Percentiles rank a stretch among this genome's conserved stretches.
Evolutionary conservation across 2,797 vertebrate species (phyloP).

Genomic region (Dallia pectoralis): DNA sequence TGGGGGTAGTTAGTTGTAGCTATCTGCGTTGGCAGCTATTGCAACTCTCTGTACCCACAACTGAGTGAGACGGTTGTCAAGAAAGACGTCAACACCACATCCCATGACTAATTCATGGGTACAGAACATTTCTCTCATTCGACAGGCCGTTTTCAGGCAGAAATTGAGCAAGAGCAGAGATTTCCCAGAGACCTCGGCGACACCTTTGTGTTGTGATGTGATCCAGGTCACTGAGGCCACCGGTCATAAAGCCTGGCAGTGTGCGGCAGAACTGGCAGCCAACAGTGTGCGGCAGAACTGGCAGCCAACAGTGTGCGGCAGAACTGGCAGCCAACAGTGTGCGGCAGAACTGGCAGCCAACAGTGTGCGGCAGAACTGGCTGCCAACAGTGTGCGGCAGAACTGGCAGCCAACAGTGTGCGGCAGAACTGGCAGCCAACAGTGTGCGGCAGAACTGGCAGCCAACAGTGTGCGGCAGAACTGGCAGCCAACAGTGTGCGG

Average conservation of each 20-base stretch:
- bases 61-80: slow-evolving; percentile 23
- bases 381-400: too few relatives aligned
- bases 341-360: too few relatives aligned
- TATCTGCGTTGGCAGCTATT: neutral
- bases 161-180: slow-evolving; percentile 35
- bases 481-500: too few relatives aligned
- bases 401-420: too few relatives aligned
- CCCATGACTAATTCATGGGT: slow-evolving; percentile 45
- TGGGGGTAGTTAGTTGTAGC: neutral
- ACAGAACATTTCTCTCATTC: slow-evolving; percentile 40
- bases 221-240: neutral
- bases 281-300: too few relatives aligned
- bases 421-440: too few relatives aligned
- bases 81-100: slow-evolving; percentile 11
- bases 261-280: neutral
- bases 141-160: slow-evolving; percentile 50
- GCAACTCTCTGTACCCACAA: too few relatives aligned
- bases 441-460: slow-evolving; percentile 21
- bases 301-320: too few relatives aligned
- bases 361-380: too few relatives aligned
- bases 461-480: too few relatives aligned
- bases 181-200: slow-evolving; percentile 45
- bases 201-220: slow-evolving; percentile 15
- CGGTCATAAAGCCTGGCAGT: slow-evolving; percentile 5
- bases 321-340: too few relatives aligned